Base-by-base conservation (phyloP, 2,888 invertebrate species). In the Trissoscelio sp. region DNA sequence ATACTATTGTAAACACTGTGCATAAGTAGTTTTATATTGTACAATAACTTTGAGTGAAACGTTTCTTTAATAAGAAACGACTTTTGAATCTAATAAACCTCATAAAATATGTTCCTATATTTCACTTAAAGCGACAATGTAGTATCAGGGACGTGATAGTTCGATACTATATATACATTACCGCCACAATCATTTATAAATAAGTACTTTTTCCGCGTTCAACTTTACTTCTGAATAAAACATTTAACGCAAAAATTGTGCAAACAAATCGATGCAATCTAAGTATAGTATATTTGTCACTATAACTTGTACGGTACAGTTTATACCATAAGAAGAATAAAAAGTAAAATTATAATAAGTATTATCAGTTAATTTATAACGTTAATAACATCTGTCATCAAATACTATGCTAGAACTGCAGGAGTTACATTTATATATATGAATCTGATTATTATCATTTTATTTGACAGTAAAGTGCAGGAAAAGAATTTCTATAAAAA, bases 231-330 rank as follows among this genome's bases (percentile, higher is more conserved):
- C 0, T 37, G 28, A 39, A 74, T 74, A 46, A 57, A 74, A 28
- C 42, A 72, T 53, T 39, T 18, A 14, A n/a, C 2, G 5, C 12
- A 37, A 60, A 60, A 53, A 37, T 39, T 72, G 39, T 74, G 57
- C 55, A 74, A 74, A 74, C 48, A 74, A 57, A 74, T 74, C 66
- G 57, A 74, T 64, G n/a, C n/a, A 31, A 55, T 72, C 7, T 51
- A 53, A 51, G 12, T 22, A 22, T 4, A 14, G 18, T 55, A 69
- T 69, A 53, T 57, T 57, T 14, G 42, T 37, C 12, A 22, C n/a
- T n/a, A n/a, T n/a, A n/a, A n/a, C n/a, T n/a, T n/a, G n/a, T n/a
- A n/a, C n/a, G n/a, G n/a, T n/a, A n/a, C n/a, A n/a, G n/a, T n/a
- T n/a, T n/a, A 12, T 16, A 44, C 0, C 5, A 14, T 3, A 22